A percentile compares a stretch with the other conserved stretches of the same genome.
Conservation (phyloP, 2,888 invertebrate species). For the Tigriopus californicus region DNA sequence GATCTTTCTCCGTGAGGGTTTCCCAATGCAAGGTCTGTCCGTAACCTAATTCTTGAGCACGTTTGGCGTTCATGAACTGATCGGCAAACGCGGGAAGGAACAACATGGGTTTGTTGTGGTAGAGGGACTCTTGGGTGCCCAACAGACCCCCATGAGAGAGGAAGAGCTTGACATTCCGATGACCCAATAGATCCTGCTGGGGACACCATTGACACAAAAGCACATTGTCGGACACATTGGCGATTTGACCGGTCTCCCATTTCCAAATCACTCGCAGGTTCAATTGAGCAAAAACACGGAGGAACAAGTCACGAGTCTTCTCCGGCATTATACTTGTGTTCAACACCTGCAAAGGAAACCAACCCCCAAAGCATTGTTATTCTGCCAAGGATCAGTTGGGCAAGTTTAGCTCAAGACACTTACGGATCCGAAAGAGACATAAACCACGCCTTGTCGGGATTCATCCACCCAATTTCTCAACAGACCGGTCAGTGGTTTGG, state of each 20-base stretch:
- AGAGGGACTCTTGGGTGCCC: slow-evolving; percentile 16
- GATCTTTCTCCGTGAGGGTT: no score
- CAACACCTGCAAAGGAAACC: no score
- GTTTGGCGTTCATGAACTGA: no score
- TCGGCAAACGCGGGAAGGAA: no score
- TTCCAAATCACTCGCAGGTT: slow-evolving; percentile 69
- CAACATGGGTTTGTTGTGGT: no score
- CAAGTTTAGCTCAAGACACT: no score
- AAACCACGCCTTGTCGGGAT: slow-evolving; percentile 50
- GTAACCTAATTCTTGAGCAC: no score
- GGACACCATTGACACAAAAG: slow-evolving; percentile 45
- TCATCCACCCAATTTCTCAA: slow-evolving; percentile 43
- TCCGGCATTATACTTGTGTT: slow-evolving; percentile 38
- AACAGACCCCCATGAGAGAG: slow-evolving; percentile 40
- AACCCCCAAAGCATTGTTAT: no score
- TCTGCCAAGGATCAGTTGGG: no score
- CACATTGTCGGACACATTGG: slow-evolving; percentile 40
- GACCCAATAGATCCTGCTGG: slow-evolving; percentile 49
- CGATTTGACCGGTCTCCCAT: slow-evolving; percentile 45
- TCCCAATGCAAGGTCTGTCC: no score
- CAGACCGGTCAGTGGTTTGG: slow-evolving; percentile 22
- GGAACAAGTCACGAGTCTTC: slow-evolving; percentile 43
- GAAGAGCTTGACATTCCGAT: slow-evolving; percentile 46
- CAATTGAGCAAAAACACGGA: slow-evolving; percentile 50
- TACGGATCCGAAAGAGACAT: slow-evolving; percentile 68